phyloP scores from a whole-genome alignment of 1,140 invertebrate species.

The Steinernema khuongi region DNA sequence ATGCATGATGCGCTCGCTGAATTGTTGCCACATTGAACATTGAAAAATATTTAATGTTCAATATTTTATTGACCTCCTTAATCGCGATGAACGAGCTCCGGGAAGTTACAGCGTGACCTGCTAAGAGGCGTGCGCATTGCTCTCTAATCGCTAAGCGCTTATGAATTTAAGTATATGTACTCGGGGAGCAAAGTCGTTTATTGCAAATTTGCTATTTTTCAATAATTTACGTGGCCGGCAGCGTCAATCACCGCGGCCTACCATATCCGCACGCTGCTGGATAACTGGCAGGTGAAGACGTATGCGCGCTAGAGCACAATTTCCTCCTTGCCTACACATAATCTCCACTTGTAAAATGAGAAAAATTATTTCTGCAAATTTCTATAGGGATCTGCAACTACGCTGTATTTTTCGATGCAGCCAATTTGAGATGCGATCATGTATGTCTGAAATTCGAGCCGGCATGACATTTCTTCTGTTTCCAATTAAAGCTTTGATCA shows the following conservation, averaged over 20 bases:
- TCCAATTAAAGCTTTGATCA: background rate
- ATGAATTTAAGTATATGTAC: background rate
- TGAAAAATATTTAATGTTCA: background rate
- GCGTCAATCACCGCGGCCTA: background rate
- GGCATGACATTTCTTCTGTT: background rate
- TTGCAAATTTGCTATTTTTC: constrained; percentile 6
- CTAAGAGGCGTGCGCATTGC: too few relatives aligned
- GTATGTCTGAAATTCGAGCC: constrained; percentile 8
- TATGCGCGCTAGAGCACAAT: background rate
- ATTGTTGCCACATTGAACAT: background rate
- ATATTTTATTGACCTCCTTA: background rate
- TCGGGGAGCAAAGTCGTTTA: constrained; percentile 3
- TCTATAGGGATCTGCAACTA: background rate
- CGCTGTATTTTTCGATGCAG: background rate
- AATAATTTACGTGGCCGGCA: background rate
- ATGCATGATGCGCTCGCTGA: background rate
- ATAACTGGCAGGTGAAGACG: background rate
- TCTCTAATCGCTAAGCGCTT: background rate
- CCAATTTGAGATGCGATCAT: constrained; percentile 15
- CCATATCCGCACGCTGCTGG: background rate
- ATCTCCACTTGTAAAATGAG: background rate
- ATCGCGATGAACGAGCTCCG: background rate
- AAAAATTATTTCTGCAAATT: too few relatives aligned
- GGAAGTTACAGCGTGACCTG: background rate
- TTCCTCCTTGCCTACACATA: background rate